phyloP scores from a whole-genome alignment of 2,888 invertebrate genomes.

The Anagyrus pseudococci region DNA sequence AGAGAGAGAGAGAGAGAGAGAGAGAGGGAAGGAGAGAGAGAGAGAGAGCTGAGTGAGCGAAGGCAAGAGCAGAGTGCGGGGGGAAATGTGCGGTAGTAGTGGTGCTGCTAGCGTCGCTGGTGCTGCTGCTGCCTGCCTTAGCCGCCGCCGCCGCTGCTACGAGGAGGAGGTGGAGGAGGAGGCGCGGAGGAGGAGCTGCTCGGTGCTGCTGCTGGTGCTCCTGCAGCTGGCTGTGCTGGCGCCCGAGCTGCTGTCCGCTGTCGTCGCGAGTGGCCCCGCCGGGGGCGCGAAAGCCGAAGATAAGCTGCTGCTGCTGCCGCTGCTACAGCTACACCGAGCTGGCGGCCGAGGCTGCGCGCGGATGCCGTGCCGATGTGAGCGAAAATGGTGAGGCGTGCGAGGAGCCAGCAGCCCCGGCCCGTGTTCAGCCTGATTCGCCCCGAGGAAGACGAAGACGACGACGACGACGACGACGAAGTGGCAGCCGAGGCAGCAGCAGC shows the following conservation, averaged over 20 bases:
- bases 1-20: constrained; percentile 1
- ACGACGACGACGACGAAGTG: too few species aligned
- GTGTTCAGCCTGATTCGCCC: constrained; percentile 84
- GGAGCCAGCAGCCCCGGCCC: too few species aligned
- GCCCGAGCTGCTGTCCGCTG: too few species aligned
- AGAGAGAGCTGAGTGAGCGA: neutral
- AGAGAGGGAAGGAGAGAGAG: neutral
- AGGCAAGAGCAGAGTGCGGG: too few species aligned
- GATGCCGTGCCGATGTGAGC: constrained; percentile 53
- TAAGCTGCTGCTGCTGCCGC: too few species aligned
- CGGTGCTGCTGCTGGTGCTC: too few species aligned
- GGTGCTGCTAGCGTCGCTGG: constrained; percentile 2
- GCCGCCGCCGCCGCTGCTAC: too few species aligned
- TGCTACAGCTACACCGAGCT: neutral
- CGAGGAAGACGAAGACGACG: constrained; percentile 59
- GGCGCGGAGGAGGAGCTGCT: too few species aligned
- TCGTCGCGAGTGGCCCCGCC: too few species aligned
- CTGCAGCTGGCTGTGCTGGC: too few species aligned
- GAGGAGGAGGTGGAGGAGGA: too few species aligned
- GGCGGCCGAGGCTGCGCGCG: neutral
- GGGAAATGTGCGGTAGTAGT: neutral
- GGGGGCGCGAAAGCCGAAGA: too few species aligned
- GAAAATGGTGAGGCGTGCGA: constrained; percentile 85
- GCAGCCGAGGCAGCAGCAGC: constrained; percentile 45
- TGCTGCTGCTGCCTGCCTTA: neutral